Percentiles rank a stretch among this genome's conserved stretches.
phyloP scores from a whole-genome alignment of 2,888 invertebrate species.

The Imbricaverruca yamaguchii region DNA sequence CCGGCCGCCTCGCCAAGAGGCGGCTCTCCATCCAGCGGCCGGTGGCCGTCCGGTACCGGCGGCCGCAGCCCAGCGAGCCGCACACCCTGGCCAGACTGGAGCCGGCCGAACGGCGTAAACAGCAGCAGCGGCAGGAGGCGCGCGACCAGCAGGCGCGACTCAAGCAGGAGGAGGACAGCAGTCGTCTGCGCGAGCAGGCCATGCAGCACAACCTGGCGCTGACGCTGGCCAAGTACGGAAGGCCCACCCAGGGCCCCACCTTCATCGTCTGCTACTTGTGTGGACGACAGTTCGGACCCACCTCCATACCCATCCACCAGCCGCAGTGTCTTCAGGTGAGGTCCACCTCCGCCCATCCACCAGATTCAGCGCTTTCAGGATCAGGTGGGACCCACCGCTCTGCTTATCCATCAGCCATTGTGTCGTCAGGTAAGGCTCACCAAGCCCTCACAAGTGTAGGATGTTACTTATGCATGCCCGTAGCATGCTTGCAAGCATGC shows the following conservation, averaged over 20 bases:
- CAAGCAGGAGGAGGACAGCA: background rate
- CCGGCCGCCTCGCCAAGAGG: background rate
- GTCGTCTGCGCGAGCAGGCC: background rate
- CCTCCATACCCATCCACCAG: conserved; percentile 47
- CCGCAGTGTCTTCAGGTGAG: conserved; percentile 11
- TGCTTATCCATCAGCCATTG: no score
- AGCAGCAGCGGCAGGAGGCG: background rate
- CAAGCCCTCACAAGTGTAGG: no score
- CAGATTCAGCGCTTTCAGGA: no score
- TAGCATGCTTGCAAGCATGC: no score
- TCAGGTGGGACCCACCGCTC: no score
- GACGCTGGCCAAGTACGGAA: background rate
- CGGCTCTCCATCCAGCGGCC: conserved; percentile 6
- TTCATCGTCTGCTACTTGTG: conserved; percentile 54
- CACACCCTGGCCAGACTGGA: no score
- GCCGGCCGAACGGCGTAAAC: background rate
- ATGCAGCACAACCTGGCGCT: background rate
- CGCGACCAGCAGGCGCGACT: background rate
- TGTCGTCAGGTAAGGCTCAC: no score
- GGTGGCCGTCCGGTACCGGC: background rate
- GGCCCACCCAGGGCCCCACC: background rate
- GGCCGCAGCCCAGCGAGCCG: background rate
- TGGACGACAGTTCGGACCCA: conserved; percentile 57
- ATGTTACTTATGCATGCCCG: no score
- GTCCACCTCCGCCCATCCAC: no score